Evolutionary conservation across 1,140 invertebrate species (phyloP), one percentile per base, ranked within the genome.

Genomic region (Pseudomyrmex sp.): DNA sequence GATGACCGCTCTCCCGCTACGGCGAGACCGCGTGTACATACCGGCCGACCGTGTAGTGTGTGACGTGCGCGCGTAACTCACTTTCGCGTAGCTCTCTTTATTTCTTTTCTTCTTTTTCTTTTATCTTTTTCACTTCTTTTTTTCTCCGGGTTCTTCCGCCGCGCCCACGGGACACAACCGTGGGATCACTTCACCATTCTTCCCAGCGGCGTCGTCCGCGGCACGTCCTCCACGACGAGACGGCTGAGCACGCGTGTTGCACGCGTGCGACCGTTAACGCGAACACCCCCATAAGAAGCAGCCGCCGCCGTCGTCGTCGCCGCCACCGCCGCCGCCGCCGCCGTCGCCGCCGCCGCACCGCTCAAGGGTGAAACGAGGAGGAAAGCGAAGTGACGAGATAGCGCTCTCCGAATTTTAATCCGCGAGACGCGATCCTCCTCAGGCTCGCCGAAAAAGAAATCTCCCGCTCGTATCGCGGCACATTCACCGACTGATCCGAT

Each of bases 401-500:
- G 48, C 63, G 56, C 54, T 84, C 74, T 35, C 15, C 1, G 48
- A 56, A 85, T n/a, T 23, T 26, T 2, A 1, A 18, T 56, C 44
- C 35, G 20, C 69, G 54, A 66, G 56, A 44, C 70, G 46, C 26
- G n/a, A 79, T 63, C 35, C 2, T 2, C 58, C 18, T n/a, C 23
- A 0, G 18, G 15, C 2, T 3, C 2, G 1, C 26, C 1, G 50
- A 9, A 2, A 1, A 61, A 2, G n/a, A 2, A 56, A 1, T 10
- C 75, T 20, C 44, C 75, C 56, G 20, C 18, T 18, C 73, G 48
- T 35, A 59, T 44, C 83, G 77, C 68, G 63, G 20, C 35, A 66
- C 88, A 62, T 83, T 90, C 79, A 84, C 89, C 84, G 77, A 90
- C 88, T 90, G 89, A 87, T 59, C 63, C 75, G 72, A 87, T 70